These are phyloP conservation scores for Otus sunia DNA, from an alignment of 2,113 vertebrate species.

Conservation along the genomic window DNA sequence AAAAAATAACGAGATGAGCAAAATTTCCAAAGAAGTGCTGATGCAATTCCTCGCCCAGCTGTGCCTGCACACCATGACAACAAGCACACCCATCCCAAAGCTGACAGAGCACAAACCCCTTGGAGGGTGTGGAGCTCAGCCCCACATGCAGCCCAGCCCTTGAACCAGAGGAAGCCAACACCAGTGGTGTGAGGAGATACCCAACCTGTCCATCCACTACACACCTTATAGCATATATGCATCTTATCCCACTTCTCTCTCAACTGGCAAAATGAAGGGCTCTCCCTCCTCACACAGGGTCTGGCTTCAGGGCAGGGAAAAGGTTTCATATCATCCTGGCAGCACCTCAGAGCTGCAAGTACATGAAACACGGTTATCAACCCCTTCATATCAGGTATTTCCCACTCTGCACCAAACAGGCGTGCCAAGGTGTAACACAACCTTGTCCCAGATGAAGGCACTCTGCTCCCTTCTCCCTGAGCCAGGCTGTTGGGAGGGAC, in stretches of 20 bases:
- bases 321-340: background rate
- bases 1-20: background rate
- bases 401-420: background rate
- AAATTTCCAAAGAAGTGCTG: background rate
- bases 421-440: fast-evolving
- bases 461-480: background rate
- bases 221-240: background rate
- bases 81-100: background rate
- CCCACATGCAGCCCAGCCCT: background rate
- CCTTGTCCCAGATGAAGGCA: background rate
- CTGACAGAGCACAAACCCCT: background rate
- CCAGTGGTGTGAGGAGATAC: background rate
- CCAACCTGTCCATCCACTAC: fast-evolving
- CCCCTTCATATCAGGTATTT: background rate
- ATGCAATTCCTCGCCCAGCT: background rate
- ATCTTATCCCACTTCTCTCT: background rate
- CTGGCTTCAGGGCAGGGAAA: background rate
- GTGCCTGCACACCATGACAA: fast-evolving
- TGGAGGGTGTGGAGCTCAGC: background rate
- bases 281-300: background rate
- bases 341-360: background rate
- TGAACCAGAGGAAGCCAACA: background rate
- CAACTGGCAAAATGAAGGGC: fast-evolving
- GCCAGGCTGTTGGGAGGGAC: background rate
- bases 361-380: background rate